Conservation (phyloP, 2,888 invertebrate species). For the Acrobasis repandana region DNA sequence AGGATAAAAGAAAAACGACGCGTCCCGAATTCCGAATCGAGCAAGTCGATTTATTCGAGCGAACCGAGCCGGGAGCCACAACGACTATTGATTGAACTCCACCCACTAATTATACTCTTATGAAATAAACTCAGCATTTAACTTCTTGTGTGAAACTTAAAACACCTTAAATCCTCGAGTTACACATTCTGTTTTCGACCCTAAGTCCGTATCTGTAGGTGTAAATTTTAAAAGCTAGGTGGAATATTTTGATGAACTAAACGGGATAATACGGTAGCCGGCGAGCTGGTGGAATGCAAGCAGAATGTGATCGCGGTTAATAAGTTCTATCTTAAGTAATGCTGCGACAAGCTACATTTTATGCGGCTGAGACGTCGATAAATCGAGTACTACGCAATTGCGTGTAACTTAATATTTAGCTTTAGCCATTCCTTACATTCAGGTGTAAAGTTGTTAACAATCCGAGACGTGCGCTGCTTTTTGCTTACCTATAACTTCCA, state of each 20-base stretch:
- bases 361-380: slow-evolving; percentile 1
- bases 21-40: slow-evolving; percentile 35
- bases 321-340: slow-evolving; percentile 25
- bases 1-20: slow-evolving; percentile 28
- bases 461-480: no score
- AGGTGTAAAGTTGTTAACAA: no score
- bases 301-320: slow-evolving; percentile 36
- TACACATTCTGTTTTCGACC: slow-evolving; percentile 11
- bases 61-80: slow-evolving; percentile 49
- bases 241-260: slow-evolving; percentile 29
- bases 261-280: slow-evolving; percentile 57
- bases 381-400: slow-evolving; percentile 1
- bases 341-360: slow-evolving; percentile 10
- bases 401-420: no score
- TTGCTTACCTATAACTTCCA: no score
- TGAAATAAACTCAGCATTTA: slow-evolving; percentile 77
- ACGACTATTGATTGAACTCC: slow-evolving; percentile 74
- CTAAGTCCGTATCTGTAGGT: neutral
- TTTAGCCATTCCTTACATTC: no score
- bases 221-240: neutral
- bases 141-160: slow-evolving; percentile 39
- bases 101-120: slow-evolving; percentile 83
- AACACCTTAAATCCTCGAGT: slow-evolving; percentile 32
- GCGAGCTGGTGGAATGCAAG: slow-evolving; percentile 34
- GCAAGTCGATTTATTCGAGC: slow-evolving; percentile 52